Conservation (phyloP, 2,888 invertebrate genomes). For the Galerucella calmariensis region DNA sequence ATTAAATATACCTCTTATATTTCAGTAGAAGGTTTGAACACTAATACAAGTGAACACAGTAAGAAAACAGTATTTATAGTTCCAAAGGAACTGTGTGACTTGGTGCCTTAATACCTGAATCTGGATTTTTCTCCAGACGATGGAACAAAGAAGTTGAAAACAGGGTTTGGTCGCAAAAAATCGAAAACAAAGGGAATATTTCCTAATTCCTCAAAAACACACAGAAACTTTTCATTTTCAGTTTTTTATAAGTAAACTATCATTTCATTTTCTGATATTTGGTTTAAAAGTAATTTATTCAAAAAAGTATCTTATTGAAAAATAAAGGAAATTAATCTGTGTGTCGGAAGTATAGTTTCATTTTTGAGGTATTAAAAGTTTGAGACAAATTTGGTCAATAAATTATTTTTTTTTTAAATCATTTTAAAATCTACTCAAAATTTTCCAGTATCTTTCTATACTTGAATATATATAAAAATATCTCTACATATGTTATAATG, state of each 20-base stretch:
- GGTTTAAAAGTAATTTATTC: not conserved
- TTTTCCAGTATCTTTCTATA: no score
- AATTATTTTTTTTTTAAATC: no score
- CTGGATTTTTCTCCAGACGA: conserved; percentile 50
- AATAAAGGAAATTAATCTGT: conserved; percentile 19
- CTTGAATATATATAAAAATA: not conserved
- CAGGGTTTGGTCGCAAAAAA: conserved; percentile 46
- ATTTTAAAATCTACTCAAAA: no score
- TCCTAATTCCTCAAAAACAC: conserved; percentile 41
- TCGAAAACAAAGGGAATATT: conserved; percentile 21
- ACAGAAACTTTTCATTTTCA: conserved; percentile 27
- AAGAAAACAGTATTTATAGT: conserved; percentile 54
- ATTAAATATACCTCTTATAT: conserved; percentile 42
- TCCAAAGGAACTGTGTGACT: conserved; percentile 58
- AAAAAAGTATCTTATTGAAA: not conserved
- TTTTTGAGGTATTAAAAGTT: conserved; percentile 31
- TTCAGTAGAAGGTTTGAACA: conserved; percentile 48
- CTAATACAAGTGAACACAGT: conserved; percentile 49
- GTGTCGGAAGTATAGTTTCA: conserved; percentile 29
- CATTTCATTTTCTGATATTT: not conserved
- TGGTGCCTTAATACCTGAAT: conserved; percentile 54
- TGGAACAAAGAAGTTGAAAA: conserved; percentile 46
- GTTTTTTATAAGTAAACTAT: not conserved
- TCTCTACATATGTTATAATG: conserved; percentile 10
- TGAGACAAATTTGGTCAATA: conserved; percentile 28